Conservation (phyloP, 1,140 invertebrate genomes). For the Polypedilum pembai region DNA sequence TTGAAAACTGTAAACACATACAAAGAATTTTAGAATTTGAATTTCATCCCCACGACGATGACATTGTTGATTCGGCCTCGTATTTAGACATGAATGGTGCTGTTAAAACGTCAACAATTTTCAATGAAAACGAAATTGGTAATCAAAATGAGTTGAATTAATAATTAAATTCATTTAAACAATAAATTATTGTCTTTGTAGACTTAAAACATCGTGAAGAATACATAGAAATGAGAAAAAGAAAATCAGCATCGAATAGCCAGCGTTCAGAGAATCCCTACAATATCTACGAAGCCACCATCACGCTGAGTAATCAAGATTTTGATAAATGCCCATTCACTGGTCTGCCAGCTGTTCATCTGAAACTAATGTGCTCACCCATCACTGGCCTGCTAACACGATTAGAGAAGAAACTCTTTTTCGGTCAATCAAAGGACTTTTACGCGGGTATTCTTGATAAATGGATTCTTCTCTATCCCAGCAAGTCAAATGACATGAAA, state of each 20-base stretch:
- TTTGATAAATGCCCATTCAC: neutral
- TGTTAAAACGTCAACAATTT: neutral
- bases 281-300: slow-evolving; percentile 5
- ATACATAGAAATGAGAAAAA: neutral
- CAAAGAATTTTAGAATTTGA: neutral
- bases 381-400: neutral
- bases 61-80: neutral
- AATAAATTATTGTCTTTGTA: neutral
- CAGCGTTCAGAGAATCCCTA: neutral
- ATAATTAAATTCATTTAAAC: neutral
- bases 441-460: neutral
- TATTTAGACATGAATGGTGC: slow-evolving; percentile 24
- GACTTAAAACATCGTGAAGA: neutral
- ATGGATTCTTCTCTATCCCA: slow-evolving; percentile 5
- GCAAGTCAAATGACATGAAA: slow-evolving; percentile 21
- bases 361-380: neutral
- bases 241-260: neutral
- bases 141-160: neutral
- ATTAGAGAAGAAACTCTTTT: neutral
- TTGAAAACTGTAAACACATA: slow-evolving; percentile 26
- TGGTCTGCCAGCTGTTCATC: neutral
- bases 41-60: slow-evolving; percentile 2
- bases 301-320: neutral
- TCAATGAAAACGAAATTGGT: slow-evolving; percentile 25
- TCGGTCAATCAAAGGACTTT: slow-evolving; percentile 14